A percentile compares a stretch with the other conserved stretches of the same genome.
phyloP scores from a whole-genome alignment of 2,888 invertebrate species.

The Tinea pellionella region DNA sequence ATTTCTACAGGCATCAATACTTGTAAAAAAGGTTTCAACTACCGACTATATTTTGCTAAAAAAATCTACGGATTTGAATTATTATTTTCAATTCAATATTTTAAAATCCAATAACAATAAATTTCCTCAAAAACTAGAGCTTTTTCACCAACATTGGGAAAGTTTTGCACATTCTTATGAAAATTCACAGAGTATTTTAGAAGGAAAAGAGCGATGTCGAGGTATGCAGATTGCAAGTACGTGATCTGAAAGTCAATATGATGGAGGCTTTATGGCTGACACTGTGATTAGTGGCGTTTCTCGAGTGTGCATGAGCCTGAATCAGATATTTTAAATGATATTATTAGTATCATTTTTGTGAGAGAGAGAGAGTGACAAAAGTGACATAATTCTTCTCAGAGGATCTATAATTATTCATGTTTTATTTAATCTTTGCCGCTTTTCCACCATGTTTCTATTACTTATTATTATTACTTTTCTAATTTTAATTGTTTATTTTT shows the following conservation, averaged over 20 bases:
- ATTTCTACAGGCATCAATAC: too few relatives aligned
- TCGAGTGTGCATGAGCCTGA: conserved; percentile 11
- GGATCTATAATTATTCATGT: too few relatives aligned
- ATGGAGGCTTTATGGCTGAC: conserved; percentile 1
- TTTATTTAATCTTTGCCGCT: too few relatives aligned
- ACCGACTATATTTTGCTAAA: too few relatives aligned
- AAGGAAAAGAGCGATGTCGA: conserved; percentile 12
- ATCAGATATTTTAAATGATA: neutral
- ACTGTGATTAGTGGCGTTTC: conserved; percentile 9
- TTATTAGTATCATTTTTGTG: neutral
- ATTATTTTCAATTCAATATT: too few relatives aligned
- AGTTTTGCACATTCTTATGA: neutral
- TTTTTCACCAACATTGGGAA: neutral
- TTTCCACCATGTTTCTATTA: too few relatives aligned
- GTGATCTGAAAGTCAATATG: conserved; percentile 53
- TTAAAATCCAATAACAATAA: neutral
- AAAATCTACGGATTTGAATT: too few relatives aligned
- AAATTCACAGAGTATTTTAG: conserved; percentile 2
- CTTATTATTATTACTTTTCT: too few relatives aligned
- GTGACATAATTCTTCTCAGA: too few relatives aligned
- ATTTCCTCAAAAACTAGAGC: neutral
- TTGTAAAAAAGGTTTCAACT: too few relatives aligned
- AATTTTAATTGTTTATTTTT: too few relatives aligned
- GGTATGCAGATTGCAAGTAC: conserved; percentile 60
- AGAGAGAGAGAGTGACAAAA: neutral